These are phyloP conservation scores for Lathamus discolor DNA, from an alignment of 2,113 vertebrate species.

Conservation along the genomic window DNA sequence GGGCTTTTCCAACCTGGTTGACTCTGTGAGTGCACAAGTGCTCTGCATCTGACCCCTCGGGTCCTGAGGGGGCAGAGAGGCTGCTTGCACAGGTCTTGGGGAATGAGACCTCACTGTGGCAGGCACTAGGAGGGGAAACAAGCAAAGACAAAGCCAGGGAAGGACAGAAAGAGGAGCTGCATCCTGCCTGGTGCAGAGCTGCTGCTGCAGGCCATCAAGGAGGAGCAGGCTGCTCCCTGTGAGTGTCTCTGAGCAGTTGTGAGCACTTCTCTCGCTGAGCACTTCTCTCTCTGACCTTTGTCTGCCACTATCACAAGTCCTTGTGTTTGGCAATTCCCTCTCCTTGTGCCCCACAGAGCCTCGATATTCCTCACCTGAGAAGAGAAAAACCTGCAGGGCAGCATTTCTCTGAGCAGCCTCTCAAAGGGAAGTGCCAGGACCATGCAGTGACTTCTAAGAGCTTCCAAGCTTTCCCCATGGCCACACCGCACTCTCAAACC, in stretches of 20 bases:
- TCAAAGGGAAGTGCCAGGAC: not conserved
- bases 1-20: not conserved
- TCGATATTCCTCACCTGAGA: not conserved
- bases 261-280: not conserved
- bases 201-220: accelerated
- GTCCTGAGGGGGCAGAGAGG: not conserved
- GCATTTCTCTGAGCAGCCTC: not conserved
- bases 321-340: not conserved
- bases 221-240: not conserved
- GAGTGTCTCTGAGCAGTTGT: not conserved
- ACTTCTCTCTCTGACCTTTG: not conserved
- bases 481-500: not conserved
- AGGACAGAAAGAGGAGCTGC: not conserved
- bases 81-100: not conserved
- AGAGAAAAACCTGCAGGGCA: accelerated
- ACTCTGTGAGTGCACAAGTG: accelerated
- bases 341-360: not conserved
- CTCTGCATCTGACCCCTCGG: accelerated
- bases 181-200: not conserved
- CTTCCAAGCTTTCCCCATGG: not conserved
- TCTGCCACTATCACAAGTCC: accelerated
- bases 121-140: not conserved
- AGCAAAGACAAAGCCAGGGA: not conserved
- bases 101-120: not conserved
- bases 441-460: not conserved